Base-by-base conservation (phyloP, 1,140 invertebrate species). In the Drosophila ogumai region DNA sequence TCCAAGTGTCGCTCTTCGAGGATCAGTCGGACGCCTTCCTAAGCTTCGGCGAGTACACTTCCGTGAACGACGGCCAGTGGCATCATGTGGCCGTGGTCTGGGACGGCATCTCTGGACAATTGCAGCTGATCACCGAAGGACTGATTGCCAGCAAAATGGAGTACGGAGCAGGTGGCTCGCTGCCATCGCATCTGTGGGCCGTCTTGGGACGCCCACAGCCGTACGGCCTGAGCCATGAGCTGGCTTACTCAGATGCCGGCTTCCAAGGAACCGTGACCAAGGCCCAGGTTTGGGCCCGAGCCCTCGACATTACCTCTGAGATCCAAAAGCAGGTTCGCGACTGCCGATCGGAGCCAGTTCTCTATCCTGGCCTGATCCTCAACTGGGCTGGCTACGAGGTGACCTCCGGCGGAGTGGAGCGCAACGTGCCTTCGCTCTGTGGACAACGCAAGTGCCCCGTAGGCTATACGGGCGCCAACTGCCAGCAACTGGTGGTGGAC, bases 191-290 rank as follows among this genome's bases (percentile, higher is more conserved):
- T 93, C 96, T 96, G 15, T 99, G 98, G 98, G 95, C 98, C 22
- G 97, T 97, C 9, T 93, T 99, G 41, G 98, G 98, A 40, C 97
- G 98, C 91, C 97, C 97, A 34, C 95, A 97, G 88, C 94, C 95
- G n/a, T 94, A 95, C 58, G 78, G 81, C n/a, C 13, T 81, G 0
- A 79, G 56, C 50, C 94, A 95, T 57, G 94, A 95, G 56, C 94
- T 95, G 86, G 95, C 96, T 1, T 97, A 97, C 81, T 96, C 96
- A 0, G 96, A 97, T 93, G 94, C 95, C 17, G 98, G 98, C 10
- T 99, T 99, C 95, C 97, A 98, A 94, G 99, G 99, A 17, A 96
- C 97, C 82, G 92, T 99, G 15, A 99, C 97, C 28, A 98, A 99
- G 93, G 96, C 99, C 25, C 98, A 99, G 94, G 95, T 99, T 54